Evolutionary conservation across 2,888 invertebrate genomes (phyloP), one percentile per base, ranked within the genome.

Genomic region (Agrotis exclamationis): DNA sequence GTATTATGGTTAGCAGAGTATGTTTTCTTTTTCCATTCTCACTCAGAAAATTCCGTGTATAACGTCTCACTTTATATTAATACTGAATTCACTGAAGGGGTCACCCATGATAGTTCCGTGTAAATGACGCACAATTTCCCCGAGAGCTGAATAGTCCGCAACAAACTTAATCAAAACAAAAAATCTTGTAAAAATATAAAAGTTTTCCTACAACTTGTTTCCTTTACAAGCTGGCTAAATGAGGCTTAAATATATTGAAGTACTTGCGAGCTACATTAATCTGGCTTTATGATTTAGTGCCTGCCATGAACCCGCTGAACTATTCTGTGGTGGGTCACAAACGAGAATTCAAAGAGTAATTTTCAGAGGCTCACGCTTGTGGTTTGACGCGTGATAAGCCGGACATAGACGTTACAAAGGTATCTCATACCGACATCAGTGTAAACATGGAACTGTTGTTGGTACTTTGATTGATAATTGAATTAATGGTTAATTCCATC

Each of bases 401-500:
- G 20, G 33, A 62, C 20, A 45, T 24, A n/a, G n/a, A 44, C 22
- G 47, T 70, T 18, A 64, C 57, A 64, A 69, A 62, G 47, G 63
- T 64, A 69, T 69, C 59, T 67, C 48, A 70, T 75, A 74, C 66
- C 63, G 65, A 75, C 63, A 82, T 83, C 75, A 85, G 80, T 82
- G 75, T 76, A 84, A 81, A 84, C 79, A 84, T 80, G 80, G 80
- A 77, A 76, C 80, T 79, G 66, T 80, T 81, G 70, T 82, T 79
- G 68, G 80, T 70, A 73, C 77, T 82, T 82, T 87, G 89, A 89
- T 89, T 87, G 87, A 89, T 88, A 89, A 89, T 88, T 88, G 85
- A 86, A 89, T 90, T 89, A 87, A 85, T 88, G 87, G 84, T 83
- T 89, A 86, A 88, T 87, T 86, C 85, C 84, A 83, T 76, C 79